These are phyloP conservation scores for Atopsyche davidsoni DNA, from an alignment of 1,140 invertebrate genomes.

Conservation along the genomic window DNA sequence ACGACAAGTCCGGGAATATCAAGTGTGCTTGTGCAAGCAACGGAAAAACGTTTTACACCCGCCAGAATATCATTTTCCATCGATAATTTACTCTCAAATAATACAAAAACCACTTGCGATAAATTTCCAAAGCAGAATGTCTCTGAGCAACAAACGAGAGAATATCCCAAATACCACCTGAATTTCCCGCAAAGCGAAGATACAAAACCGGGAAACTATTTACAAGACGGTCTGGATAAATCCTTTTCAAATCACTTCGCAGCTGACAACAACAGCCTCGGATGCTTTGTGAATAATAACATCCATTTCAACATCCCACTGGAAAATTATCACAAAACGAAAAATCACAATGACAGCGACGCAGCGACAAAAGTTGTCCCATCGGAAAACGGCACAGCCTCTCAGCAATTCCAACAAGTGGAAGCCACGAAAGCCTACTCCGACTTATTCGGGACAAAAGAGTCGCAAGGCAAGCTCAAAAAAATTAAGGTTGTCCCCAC, in stretches of 20 bases:
- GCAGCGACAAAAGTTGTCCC: too few species aligned
- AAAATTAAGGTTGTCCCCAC: constrained; percentile 1
- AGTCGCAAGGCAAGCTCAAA: not conserved
- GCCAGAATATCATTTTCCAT: constrained; percentile 22
- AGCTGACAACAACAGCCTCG: too few species aligned
- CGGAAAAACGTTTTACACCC: too few species aligned
- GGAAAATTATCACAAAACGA: too few species aligned
- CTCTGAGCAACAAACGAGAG: not conserved
- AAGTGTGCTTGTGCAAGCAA: too few species aligned
- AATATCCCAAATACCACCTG: not conserved
- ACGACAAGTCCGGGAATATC: too few species aligned
- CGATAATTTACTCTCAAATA: constrained; percentile 13
- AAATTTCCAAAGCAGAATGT: not conserved
- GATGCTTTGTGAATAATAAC: too few species aligned
- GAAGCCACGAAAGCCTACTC: not conserved
- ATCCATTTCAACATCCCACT: too few species aligned
- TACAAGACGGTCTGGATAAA: too few species aligned
- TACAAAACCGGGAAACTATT: too few species aligned
- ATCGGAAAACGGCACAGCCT: not conserved
- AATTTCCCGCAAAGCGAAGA: not conserved
- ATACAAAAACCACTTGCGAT: not conserved
- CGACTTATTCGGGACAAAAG: not conserved
- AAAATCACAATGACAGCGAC: too few species aligned
- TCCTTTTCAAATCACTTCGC: too few species aligned
- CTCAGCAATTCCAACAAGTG: not conserved